Percentiles rank a stretch among this genome's conserved stretches.
Evolutionary conservation across 1,140 invertebrate genomes (phyloP).

Genomic region (Muscidifurax raptorellus): DNA sequence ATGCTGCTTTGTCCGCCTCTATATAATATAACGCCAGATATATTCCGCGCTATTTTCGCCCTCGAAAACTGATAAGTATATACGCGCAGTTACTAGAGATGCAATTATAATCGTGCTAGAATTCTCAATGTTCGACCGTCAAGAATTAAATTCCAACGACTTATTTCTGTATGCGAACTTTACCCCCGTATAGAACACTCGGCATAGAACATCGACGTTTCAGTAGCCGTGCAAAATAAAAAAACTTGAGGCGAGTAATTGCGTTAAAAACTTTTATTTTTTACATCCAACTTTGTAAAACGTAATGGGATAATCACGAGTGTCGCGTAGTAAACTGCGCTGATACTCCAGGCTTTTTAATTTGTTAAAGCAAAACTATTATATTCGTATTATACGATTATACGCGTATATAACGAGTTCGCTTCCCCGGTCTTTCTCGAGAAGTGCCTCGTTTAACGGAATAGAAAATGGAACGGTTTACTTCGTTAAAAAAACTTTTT

Average conservation of each 20-base stretch:
- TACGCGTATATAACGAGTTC: not conserved
- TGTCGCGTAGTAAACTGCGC: not conserved
- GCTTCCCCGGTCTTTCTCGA: too few relatives aligned
- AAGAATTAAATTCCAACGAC: not conserved
- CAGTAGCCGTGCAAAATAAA: not conserved
- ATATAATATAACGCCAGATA: not conserved
- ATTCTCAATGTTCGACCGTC: not conserved
- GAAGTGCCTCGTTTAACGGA: not conserved
- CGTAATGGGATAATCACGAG: not conserved
- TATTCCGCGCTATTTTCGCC: not conserved
- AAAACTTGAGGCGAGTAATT: not conserved
- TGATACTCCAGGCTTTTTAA: not conserved
- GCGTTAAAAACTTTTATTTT: not conserved
- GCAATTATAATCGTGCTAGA: not conserved
- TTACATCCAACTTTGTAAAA: not conserved
- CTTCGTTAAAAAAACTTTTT: not conserved
- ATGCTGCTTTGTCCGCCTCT: not conserved
- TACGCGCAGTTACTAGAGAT: not conserved
- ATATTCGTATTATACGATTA: not conserved
- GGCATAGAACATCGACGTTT: not conserved
- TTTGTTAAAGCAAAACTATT: not conserved
- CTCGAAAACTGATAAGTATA: not conserved
- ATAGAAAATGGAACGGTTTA: not conserved
- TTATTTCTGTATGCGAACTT: not conserved
- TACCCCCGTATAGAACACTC: not conserved